A percentile compares a stretch with the other conserved stretches of the same genome.
Evolutionary conservation across 2,888 invertebrate genomes (phyloP).

Genomic region (Lagria hirta): DNA sequence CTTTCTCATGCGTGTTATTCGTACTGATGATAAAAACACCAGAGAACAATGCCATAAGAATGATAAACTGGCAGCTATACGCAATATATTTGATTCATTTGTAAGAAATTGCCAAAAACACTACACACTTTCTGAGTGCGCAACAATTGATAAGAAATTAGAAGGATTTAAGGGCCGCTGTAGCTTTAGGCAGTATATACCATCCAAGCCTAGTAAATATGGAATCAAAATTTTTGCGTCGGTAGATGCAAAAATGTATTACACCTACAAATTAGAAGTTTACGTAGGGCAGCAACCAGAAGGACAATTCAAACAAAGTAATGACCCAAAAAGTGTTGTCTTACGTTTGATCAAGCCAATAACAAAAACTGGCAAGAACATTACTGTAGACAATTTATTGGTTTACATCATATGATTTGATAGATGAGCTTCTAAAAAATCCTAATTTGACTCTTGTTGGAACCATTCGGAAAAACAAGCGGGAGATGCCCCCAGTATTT

Average conservation of each 20-base stretch:
- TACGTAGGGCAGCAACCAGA: too few relatives aligned
- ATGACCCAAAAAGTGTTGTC: constrained; percentile 23
- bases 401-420: constrained; percentile 21
- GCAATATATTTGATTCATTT: constrained; percentile 31
- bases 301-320: too few relatives aligned
- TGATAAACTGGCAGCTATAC: constrained; percentile 30
- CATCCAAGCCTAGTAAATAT: constrained; percentile 27
- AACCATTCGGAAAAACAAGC: constrained; percentile 32
- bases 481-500: constrained; percentile 27
- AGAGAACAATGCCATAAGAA: constrained; percentile 15
- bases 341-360: constrained; percentile 27
- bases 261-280: too few relatives aligned
- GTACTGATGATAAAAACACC: constrained; percentile 26
- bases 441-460: constrained; percentile 26
- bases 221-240: constrained; percentile 36
- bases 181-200: constrained; percentile 29
- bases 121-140: too few relatives aligned
- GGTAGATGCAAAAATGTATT: constrained; percentile 35
- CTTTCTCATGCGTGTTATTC: constrained; percentile 16
- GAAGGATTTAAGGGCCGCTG: constrained; percentile 28
- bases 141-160: too few relatives aligned
- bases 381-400: constrained; percentile 24
- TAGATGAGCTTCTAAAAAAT: constrained; percentile 20
- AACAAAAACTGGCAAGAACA: constrained; percentile 23
- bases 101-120: constrained; percentile 31